Base-by-base conservation (phyloP, 2,888 invertebrate species). In the Tiliacea citrago region DNA sequence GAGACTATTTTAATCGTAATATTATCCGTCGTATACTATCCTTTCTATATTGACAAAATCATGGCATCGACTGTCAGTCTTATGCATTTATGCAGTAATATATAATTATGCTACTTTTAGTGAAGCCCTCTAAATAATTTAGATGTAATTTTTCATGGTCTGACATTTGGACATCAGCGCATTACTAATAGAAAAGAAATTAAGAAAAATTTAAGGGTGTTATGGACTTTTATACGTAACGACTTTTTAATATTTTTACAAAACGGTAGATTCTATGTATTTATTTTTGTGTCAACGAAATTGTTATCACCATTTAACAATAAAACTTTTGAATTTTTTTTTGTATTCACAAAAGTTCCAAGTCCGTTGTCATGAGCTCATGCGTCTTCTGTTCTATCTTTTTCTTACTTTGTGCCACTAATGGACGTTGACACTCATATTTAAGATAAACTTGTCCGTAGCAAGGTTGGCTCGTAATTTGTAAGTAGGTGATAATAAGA, bases 371-470 rank as follows among this genome's bases (percentile, higher is more conserved):
- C 18, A 29, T 16, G 6, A 16, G 29, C 13, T 8, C 2, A 21
- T 55, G 49, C 21, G 45, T 39, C 61, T 77, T 55, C 81, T 73
- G 77, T 29, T 35, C 2, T 21, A 4, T 55, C 1, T 45, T 24
- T 18, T 65, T 68, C 21, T 39, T 63, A 49, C 3, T 73, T 1
- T 21, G 24, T 70, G 18, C 35, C 16, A 62, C 10, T 72, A 82
- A 82, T 86, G 77, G 58, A 70, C 81, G 70, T 79, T 85, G 79
- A 81, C 79, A 81, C 75, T 77, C 63, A 80, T 81, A 78, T 74
- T 84, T 76, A 79, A 76, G 86, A 86, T 86, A 85, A 86, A 85
- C 76, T 70, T 81, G 85, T 77, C 71, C 65, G 42, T n/a, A 58
- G 47, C 80, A 84, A 78, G 85, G 77, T 79, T 81, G 66, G 24